These are phyloP conservation scores for Lampris incognitus DNA, from an alignment of 2,113 vertebrate genomes.

Conservation along the genomic window DNA sequence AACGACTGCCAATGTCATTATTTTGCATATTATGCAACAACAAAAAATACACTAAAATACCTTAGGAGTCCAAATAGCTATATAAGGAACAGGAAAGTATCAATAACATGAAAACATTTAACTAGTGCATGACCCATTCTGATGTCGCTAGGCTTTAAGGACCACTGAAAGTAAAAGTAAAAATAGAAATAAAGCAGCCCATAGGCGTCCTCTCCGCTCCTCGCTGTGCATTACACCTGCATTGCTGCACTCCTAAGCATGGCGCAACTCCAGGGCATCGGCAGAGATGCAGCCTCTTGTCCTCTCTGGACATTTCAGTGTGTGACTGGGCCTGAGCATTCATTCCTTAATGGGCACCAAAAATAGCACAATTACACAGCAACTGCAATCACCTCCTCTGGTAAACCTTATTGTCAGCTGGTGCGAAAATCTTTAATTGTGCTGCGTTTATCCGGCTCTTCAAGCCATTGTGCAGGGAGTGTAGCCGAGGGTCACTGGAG, in stretches of 20 bases:
- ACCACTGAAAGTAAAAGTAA: no score
- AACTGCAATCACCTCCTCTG: slow-evolving; percentile 97
- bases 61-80: neutral
- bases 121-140: no score
- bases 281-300: no score
- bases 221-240: no score
- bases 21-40: neutral
- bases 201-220: no score
- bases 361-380: slow-evolving; percentile 92
- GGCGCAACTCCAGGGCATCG: no score
- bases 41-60: neutral
- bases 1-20: neutral
- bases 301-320: slow-evolving; percentile 51
- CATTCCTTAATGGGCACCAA: slow-evolving; percentile 68
- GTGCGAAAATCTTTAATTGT: slow-evolving; percentile 98
- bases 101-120: no score
- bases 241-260: no score
- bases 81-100: no score
- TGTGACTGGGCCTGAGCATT: slow-evolving; percentile 51
- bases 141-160: no score
- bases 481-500: slow-evolving; percentile 97
- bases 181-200: no score
- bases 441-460: slow-evolving; percentile 96
- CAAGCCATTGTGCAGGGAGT: slow-evolving; percentile 94
- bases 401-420: slow-evolving; percentile 92